These are phyloP conservation scores for Daboia siamensis DNA, from an alignment of 2,113 vertebrate genomes.

Conservation along the genomic window DNA sequence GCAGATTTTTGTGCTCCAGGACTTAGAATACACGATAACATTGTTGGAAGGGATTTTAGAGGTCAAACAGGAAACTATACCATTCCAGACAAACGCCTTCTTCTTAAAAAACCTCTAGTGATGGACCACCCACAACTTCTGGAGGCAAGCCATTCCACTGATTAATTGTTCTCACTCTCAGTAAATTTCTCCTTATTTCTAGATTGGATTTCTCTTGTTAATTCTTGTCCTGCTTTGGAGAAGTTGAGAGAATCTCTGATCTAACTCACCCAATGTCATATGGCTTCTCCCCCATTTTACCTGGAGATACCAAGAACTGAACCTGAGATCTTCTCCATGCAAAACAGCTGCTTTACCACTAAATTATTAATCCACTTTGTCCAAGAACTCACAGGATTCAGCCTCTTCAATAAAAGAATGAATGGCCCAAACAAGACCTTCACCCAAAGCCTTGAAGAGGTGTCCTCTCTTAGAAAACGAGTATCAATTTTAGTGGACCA, in stretches of 20 bases:
- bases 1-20: background rate
- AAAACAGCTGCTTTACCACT: background rate
- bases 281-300: background rate
- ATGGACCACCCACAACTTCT: background rate
- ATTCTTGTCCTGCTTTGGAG: background rate
- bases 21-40: background rate
- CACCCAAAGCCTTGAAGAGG: background rate
- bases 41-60: background rate
- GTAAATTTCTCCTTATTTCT: background rate
- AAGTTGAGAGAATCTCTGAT: background rate
- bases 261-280: background rate
- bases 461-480: background rate
- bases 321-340: background rate
- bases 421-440: background rate
- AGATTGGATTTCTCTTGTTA: background rate
- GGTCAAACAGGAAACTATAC: background rate
- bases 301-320: background rate
- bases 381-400: background rate
- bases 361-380: background rate
- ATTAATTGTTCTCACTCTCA: background rate
- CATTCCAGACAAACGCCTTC: background rate
- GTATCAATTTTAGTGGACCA: background rate
- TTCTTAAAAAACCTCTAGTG: background rate
- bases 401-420: background rate
- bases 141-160: background rate